Evolutionary conservation across 1,140 invertebrate species (phyloP).

Genomic region (Cyphomyrmex costatus): DNA sequence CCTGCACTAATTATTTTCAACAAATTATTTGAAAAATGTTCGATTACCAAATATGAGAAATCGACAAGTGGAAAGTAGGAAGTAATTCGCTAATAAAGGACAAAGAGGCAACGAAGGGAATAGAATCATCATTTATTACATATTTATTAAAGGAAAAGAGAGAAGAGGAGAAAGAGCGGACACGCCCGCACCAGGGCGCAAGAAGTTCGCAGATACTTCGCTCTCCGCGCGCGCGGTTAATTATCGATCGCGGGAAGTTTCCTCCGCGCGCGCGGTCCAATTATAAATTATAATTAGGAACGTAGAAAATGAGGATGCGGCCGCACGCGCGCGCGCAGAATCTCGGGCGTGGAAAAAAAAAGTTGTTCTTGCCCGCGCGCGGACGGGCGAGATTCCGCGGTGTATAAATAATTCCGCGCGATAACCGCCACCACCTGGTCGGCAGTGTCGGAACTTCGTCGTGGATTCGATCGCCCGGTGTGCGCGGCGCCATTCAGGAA

Average conservation of each 20-base stretch:
- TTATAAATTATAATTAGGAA: slow-evolving; percentile 64
- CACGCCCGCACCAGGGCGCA: slow-evolving; percentile 9
- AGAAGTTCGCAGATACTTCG: slow-evolving; percentile 44
- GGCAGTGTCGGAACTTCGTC: neutral
- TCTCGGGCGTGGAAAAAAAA: slow-evolving; percentile 48
- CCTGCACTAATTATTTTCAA: neutral
- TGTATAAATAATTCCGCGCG: slow-evolving; percentile 54
- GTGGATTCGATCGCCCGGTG: slow-evolving; percentile 49
- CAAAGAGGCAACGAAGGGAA: neutral
- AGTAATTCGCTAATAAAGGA: neutral
- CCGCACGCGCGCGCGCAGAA: neutral
- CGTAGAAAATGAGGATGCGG: slow-evolving; percentile 54
- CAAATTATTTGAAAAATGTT: neutral
- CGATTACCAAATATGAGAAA: neutral
- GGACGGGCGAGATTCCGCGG: slow-evolving; percentile 19
- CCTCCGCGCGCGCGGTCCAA: slow-evolving; percentile 43
- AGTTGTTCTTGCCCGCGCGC: slow-evolving; percentile 32
- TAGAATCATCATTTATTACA: too few species aligned
- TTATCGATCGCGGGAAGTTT: slow-evolving; percentile 59
- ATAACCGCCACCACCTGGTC: slow-evolving; percentile 63
- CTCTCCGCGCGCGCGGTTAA: slow-evolving; percentile 48
- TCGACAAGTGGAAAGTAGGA: neutral
- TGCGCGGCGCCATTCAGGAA: slow-evolving; percentile 53
- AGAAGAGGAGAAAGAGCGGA: neutral
- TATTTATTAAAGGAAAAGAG: neutral